Percentiles rank a stretch among this genome's conserved stretches.
These are phyloP conservation scores for Etheostoma perlongum DNA, from an alignment of 2,797 vertebrate genomes.

Conservation along the genomic window DNA sequence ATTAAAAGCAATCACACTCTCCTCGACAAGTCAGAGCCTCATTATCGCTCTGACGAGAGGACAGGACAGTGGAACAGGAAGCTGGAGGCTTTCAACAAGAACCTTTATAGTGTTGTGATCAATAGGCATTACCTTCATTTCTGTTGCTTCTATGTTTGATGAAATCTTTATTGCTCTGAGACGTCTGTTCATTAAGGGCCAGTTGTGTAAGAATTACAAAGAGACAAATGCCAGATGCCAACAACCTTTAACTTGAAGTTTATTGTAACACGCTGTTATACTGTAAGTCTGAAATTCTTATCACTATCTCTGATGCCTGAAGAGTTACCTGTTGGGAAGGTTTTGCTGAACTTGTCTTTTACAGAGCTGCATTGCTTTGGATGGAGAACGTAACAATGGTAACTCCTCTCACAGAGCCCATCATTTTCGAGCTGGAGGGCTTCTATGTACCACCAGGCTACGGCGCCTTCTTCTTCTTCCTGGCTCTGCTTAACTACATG, in stretches of 20 bases:
- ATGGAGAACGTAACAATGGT: conserved; percentile 65
- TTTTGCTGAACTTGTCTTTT: conserved; percentile 1
- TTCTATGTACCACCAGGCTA: conserved; percentile 59
- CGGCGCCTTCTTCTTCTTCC: conserved; percentile 49
- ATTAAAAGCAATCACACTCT: not conserved
- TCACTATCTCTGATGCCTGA: not conserved
- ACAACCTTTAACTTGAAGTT: not conserved
- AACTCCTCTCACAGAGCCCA: conserved; percentile 60
- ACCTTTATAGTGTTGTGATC: not conserved
- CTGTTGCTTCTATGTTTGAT: not conserved
- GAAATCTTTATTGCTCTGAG: not conserved
- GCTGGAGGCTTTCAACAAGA: not conserved
- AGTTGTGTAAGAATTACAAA: no score
- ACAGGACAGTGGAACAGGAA: not conserved
- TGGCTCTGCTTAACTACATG: conserved; percentile 59
- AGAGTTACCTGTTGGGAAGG: not conserved
- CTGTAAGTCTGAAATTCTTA: not conserved
- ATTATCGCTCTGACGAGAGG: not conserved
- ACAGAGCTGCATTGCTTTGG: conserved; percentile 17
- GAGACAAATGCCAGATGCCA: no score
- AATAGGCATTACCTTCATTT: not conserved
- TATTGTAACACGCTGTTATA: not conserved
- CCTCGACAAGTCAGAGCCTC: conserved; percentile 1
- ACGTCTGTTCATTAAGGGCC: not conserved
- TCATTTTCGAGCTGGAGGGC: conserved; percentile 72